These are phyloP conservation scores for Helleia helle DNA, from an alignment of 2,888 invertebrate genomes.

Conservation along the genomic window DNA sequence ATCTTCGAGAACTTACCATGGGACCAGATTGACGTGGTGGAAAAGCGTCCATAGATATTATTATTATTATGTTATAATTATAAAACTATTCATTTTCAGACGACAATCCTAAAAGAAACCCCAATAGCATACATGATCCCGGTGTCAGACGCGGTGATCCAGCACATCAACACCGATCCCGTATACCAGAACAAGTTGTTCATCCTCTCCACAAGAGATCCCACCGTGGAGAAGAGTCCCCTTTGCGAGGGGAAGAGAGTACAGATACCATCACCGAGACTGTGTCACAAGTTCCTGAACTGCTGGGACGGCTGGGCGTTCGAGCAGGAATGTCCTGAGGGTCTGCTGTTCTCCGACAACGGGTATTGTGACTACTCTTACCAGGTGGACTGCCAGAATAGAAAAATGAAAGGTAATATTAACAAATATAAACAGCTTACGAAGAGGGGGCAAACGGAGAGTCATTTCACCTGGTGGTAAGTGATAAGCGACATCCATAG, in stretches of 20 bases:
- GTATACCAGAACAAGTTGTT: conserved; percentile 47
- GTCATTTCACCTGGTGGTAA: too few species aligned
- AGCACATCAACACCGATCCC: conserved; percentile 47
- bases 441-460: too few species aligned
- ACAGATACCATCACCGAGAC: conserved; percentile 74
- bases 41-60: too few species aligned
- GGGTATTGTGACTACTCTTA: conserved; percentile 78
- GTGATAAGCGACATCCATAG: too few species aligned
- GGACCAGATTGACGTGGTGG: too few species aligned
- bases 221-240: conserved; percentile 40
- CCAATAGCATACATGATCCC: conserved; percentile 51
- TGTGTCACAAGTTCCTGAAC: conserved; percentile 78
- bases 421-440: too few species aligned
- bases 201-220: conserved; percentile 37
- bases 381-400: conserved; percentile 76
- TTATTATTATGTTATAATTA: too few species aligned
- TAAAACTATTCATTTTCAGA: too few species aligned
- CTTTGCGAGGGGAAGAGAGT: conserved; percentile 67
- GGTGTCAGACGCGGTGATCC: conserved; percentile 52
- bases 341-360: conserved; percentile 73
- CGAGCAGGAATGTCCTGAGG: conserved; percentile 78
- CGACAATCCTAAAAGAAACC: conserved; percentile 31
- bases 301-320: conserved; percentile 81
- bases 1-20: too few species aligned
- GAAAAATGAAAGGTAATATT: conserved; percentile 46